Percentiles rank a stretch among this genome's conserved stretches.
These are phyloP conservation scores for Siphamia tubifer DNA, from an alignment of 2,113 vertebrate species.

Conservation along the genomic window DNA sequence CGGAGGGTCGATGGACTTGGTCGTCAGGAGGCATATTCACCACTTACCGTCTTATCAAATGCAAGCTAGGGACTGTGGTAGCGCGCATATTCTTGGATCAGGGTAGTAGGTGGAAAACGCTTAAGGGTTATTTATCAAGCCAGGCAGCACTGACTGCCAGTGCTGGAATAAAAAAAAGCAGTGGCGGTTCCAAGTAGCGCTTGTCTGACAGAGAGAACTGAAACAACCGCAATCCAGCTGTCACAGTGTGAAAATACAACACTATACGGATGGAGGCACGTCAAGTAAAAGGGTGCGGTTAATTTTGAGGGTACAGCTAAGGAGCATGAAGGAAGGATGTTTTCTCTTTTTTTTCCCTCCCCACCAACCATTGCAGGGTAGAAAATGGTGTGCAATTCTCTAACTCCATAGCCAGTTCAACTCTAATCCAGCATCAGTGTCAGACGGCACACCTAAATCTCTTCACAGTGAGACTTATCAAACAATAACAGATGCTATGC, in stretches of 20 bases:
- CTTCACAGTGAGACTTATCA: constrained; percentile 75
- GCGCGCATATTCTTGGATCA: constrained; percentile 41
- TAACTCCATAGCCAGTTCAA: constrained; percentile 64
- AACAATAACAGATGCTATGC: constrained; percentile 73
- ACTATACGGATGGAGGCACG: not conserved
- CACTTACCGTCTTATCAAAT: constrained; percentile 62
- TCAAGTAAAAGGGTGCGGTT: constrained; percentile 35
- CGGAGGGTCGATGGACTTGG: constrained; percentile 26
- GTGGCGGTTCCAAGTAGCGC: constrained; percentile 33
- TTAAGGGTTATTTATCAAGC: constrained; percentile 66
- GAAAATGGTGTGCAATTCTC: constrained; percentile 44
- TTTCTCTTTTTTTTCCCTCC: not conserved
- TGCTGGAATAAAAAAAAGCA: constrained; percentile 30
- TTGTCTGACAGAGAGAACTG: constrained; percentile 19
- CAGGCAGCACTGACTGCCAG: constrained; percentile 42
- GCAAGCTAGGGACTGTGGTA: constrained; percentile 29
- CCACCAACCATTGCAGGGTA: not conserved
- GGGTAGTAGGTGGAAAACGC: constrained; percentile 42
- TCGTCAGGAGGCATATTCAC: constrained; percentile 47
- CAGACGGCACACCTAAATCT: constrained; percentile 72
- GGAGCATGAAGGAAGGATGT: constrained; percentile 1
- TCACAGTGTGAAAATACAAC: constrained; percentile 39
- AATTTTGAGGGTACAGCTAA: constrained; percentile 27
- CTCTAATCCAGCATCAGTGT: constrained; percentile 72
- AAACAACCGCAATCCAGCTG: constrained; percentile 56